phyloP scores from a whole-genome alignment of 2,888 invertebrate genomes.

The Watsonalla cultraria region DNA sequence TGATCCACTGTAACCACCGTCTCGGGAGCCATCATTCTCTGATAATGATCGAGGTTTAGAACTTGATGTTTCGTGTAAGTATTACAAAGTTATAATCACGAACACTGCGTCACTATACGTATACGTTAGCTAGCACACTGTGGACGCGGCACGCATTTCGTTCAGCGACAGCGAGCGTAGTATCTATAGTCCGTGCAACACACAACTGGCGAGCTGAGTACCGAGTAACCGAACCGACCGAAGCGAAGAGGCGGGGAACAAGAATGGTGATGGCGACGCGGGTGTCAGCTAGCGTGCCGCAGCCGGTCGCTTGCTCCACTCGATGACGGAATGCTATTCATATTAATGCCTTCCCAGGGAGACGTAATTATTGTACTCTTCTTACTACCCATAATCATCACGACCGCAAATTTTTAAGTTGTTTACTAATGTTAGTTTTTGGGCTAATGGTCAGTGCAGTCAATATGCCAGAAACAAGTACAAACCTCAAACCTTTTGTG shows the following conservation, averaged over 20 bases:
- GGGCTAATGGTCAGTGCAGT: too few species aligned
- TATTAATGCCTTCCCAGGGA: constrained; percentile 1
- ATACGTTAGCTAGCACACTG: constrained; percentile 40
- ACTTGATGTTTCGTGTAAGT: constrained; percentile 16
- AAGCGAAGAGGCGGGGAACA: constrained; percentile 36
- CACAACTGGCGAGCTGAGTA: constrained; percentile 44
- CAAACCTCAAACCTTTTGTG: too few species aligned
- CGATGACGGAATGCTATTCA: constrained; percentile 39
- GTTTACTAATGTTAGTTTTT: too few species aligned
- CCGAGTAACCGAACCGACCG: neutral
- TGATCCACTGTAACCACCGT: constrained; percentile 89
- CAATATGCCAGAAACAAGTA: too few species aligned
- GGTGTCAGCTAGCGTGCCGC: constrained; percentile 14
- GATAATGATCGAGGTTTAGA: constrained; percentile 23
- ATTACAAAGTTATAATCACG: constrained; percentile 33
- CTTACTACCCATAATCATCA: too few species aligned
- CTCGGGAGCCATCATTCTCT: constrained; percentile 87
- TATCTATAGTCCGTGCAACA: constrained; percentile 49
- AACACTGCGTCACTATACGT: constrained; percentile 61
- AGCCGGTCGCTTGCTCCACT: constrained; percentile 17
- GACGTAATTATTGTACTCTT: neutral
- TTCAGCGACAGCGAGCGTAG: constrained; percentile 51
- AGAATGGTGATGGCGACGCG: constrained; percentile 38
- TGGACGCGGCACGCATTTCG: constrained; percentile 58
- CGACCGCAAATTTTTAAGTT: too few species aligned